Evolutionary conservation across 2,797 vertebrate species (phyloP).

Genomic region (Micromesistius poutassou): DNA sequence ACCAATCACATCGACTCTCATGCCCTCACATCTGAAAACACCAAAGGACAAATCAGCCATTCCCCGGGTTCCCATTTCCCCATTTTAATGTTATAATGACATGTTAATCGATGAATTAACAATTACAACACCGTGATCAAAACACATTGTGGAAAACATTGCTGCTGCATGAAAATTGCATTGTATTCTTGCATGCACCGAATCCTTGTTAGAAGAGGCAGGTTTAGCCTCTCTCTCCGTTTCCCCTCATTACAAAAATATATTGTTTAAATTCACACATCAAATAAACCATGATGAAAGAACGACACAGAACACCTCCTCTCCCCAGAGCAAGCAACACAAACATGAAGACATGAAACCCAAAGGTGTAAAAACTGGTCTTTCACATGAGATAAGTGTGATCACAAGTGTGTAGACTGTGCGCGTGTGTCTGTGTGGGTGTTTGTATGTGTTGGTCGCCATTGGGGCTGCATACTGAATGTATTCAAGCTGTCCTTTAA

Average conservation of each 20-base stretch:
- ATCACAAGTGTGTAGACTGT: not conserved
- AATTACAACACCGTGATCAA: not conserved
- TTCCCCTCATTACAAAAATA: not conserved
- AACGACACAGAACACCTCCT: not conserved
- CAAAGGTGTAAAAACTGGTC: not conserved
- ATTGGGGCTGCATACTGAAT: not conserved
- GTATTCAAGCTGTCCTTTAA: not conserved
- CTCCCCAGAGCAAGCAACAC: conserved; percentile 2
- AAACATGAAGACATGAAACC: not conserved
- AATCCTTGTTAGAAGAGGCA: not conserved
- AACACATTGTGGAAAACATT: not conserved
- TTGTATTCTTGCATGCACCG: not conserved
- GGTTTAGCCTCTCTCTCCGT: not conserved
- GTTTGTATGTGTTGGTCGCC: not conserved
- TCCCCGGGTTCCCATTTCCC: not conserved
- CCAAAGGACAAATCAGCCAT: not conserved
- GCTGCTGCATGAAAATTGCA: not conserved
- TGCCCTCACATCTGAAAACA: not conserved
- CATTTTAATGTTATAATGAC: not conserved
- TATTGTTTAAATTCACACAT: not conserved
- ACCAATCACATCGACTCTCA: not conserved
- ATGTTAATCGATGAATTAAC: not conserved
- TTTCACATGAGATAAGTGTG: conserved; percentile 7
- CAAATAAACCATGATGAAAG: not conserved
- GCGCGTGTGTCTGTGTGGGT: not conserved